Conservation (phyloP, 2,113 vertebrate genomes). For the Lampris megalopsis region DNA sequence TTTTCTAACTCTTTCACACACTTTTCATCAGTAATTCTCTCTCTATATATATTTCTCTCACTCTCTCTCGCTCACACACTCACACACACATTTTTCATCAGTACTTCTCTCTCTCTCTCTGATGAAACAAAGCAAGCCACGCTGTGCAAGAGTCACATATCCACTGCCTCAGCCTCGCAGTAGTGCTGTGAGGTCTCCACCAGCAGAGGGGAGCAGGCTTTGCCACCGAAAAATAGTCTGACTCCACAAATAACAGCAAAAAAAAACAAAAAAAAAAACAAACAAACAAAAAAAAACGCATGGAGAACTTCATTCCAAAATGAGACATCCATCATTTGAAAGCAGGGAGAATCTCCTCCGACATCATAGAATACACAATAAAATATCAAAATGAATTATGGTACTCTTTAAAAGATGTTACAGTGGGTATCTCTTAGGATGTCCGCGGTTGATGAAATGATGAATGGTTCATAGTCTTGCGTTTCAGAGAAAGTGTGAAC, state of each 20-base stretch:
- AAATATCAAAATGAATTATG: too few species aligned
- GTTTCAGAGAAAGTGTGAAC: too few species aligned
- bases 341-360: not conserved
- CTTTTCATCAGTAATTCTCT: too few species aligned
- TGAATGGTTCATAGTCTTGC: too few species aligned
- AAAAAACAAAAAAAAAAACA: not conserved
- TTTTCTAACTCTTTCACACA: too few species aligned
- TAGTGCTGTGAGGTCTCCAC: conserved; percentile 54
- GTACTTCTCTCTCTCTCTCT: not conserved
- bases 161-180: conserved; percentile 6
- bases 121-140: conserved; percentile 27
- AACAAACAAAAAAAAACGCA: not conserved
- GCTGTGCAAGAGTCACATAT: conserved; percentile 33
- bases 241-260: conserved; percentile 23
- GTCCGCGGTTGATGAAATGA: too few species aligned
- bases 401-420: too few species aligned
- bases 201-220: conserved; percentile 73
- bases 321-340: not conserved
- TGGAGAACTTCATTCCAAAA: not conserved
- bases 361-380: too few species aligned
- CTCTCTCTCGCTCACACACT: too few species aligned
- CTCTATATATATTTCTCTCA: too few species aligned
- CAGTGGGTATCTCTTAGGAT: too few species aligned
- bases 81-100: too few species aligned
- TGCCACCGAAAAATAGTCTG: conserved; percentile 46